These are phyloP conservation scores for Carassius carassius DNA, from an alignment of 2,113 vertebrate species.

Conservation along the genomic window DNA sequence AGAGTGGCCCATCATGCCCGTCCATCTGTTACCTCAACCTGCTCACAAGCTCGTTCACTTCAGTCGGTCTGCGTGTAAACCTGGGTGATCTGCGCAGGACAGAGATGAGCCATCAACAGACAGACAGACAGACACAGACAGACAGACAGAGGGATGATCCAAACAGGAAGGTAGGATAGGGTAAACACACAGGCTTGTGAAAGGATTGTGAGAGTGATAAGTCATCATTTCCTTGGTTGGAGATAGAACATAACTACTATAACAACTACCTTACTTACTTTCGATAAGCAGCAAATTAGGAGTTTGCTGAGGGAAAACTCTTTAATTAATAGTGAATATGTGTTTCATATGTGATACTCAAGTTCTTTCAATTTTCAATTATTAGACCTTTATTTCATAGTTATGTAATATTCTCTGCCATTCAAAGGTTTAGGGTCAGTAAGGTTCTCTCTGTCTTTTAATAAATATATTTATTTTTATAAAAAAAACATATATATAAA, in stretches of 20 bases:
- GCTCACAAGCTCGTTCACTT: conserved; percentile 76
- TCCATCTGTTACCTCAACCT: conserved; percentile 76
- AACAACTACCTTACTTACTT: too few relatives aligned
- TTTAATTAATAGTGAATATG: too few relatives aligned
- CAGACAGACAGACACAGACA: not conserved
- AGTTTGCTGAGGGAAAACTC: too few relatives aligned
- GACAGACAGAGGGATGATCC: not conserved
- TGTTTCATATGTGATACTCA: too few relatives aligned
- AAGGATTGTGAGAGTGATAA: not conserved
- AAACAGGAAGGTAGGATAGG: not conserved
- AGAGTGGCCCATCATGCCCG: conserved; percentile 10
- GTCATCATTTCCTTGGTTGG: not conserved
- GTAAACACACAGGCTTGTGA: not conserved
- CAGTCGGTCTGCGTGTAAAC: conserved; percentile 71
- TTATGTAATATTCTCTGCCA: not conserved
- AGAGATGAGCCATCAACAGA: conserved; percentile 61
- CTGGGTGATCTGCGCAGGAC: conserved; percentile 75
- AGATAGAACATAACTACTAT: not conserved
- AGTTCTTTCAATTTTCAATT: too few relatives aligned
- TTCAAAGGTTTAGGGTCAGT: not conserved
- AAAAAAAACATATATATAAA: too few relatives aligned
- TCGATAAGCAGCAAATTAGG: too few relatives aligned
- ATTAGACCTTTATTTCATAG: too few relatives aligned
- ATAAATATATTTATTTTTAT: too few relatives aligned
- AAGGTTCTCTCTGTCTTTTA: too few relatives aligned